These are phyloP conservation scores for Calephelis nemesis DNA, from an alignment of 1,140 invertebrate species.

Conservation along the genomic window DNA sequence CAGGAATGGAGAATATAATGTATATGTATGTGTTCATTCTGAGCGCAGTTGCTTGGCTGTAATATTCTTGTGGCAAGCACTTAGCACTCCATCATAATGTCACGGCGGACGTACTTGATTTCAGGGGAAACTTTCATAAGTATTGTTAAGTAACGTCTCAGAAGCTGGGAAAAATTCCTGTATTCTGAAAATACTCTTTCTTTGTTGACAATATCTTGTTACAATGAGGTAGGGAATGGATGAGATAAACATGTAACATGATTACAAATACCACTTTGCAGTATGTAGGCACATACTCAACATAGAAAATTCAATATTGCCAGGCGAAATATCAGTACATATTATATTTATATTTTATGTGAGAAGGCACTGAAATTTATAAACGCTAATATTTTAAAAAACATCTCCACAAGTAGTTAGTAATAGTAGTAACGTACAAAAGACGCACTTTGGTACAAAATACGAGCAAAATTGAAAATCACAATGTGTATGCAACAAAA, in stretches of 20 bases:
- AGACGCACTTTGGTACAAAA: too few species aligned
- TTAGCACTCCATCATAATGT: constrained; percentile 33
- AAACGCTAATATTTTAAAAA: too few species aligned
- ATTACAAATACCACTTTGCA: background rate
- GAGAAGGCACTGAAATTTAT: too few species aligned
- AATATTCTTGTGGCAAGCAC: constrained; percentile 18
- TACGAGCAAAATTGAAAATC: too few species aligned
- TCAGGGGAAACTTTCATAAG: constrained; percentile 18
- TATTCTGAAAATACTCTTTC: constrained; percentile 12
- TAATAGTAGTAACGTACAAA: too few species aligned
- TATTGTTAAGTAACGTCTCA: constrained; percentile 4
- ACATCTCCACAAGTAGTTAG: too few species aligned
- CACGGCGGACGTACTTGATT: constrained; percentile 20
- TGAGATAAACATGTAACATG: background rate
- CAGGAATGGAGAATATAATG: too few species aligned
- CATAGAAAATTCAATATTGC: too few species aligned
- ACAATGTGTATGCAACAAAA: too few species aligned
- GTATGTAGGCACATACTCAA: background rate
- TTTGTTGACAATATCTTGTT: background rate
- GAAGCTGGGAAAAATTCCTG: constrained; percentile 22
- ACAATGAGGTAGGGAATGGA: background rate
- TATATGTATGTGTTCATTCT: background rate
- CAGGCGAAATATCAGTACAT: too few species aligned
- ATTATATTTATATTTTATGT: too few species aligned
- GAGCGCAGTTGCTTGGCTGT: constrained; percentile 14